Evolutionary conservation across 2,113 vertebrate genomes (phyloP).

Genomic region (Gallinago paraguaiae): DNA sequence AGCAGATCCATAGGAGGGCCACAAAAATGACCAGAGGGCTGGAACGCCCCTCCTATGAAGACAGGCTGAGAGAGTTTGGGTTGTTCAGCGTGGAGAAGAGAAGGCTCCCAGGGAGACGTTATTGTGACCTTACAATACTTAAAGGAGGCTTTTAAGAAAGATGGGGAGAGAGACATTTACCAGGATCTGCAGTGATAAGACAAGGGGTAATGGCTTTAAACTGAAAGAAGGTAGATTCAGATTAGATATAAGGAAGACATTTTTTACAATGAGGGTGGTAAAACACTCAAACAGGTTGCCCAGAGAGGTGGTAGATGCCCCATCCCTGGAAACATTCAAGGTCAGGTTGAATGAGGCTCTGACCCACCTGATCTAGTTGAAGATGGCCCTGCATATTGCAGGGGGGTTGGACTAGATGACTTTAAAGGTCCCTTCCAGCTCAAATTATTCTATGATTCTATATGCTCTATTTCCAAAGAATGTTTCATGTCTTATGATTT

Average conservation of each 20-base stretch:
- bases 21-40: not conserved
- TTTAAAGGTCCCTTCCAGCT: no score
- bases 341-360: not conserved
- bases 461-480: not conserved
- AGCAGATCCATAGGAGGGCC: not conserved
- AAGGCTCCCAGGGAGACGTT: not conserved
- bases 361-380: not conserved
- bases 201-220: not conserved
- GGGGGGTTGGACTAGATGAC: no score
- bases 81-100: not conserved
- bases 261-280: not conserved
- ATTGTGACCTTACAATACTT: not conserved
- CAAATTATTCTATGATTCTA: not conserved
- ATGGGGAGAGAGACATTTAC: not conserved
- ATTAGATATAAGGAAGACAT: not conserved
- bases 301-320: not conserved
- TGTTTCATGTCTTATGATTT: not conserved
- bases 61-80: not conserved
- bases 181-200: not conserved
- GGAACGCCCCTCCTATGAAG: not conserved
- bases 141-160: not conserved
- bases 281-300: not conserved
- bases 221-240: not conserved
- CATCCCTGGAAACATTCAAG: no score
- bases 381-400: not conserved